Percentiles rank a stretch among this genome's conserved stretches.
Evolutionary conservation across 2,797 vertebrate species (phyloP).

Genomic region (Miopithecus talapoin): DNA sequence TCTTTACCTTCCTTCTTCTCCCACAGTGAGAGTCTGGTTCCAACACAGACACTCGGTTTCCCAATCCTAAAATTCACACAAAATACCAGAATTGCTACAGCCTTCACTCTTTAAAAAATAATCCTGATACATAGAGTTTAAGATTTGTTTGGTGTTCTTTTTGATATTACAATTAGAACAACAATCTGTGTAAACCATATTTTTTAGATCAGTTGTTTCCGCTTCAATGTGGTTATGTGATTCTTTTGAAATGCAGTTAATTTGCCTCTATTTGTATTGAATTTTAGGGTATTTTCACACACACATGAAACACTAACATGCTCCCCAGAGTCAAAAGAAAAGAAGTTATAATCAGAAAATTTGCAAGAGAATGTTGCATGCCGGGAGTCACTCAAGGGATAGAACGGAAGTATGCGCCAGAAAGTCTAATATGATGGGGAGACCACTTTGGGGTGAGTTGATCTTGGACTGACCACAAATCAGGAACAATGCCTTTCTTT

Average conservation of each 20-base stretch:
- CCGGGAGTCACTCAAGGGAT: accelerated
- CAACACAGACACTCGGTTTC: neutral
- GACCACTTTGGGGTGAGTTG: too few species aligned
- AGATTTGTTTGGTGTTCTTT: neutral
- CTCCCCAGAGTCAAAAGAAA: neutral
- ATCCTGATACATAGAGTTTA: neutral
- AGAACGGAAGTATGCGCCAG: neutral
- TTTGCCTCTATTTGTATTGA: neutral
- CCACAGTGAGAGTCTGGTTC: neutral
- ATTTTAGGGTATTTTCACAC: neutral
- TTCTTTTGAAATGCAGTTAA: neutral
- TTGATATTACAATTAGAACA: neutral
- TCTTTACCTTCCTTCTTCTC: neutral
- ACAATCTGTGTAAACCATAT: neutral
- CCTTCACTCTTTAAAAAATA: neutral
- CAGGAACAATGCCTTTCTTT: neutral
- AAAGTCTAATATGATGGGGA: too few species aligned
- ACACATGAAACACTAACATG: neutral
- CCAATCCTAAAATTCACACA: neutral
- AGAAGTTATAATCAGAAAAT: neutral
- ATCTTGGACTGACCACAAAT: neutral
- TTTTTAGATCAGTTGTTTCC: neutral
- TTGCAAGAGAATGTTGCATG: neutral
- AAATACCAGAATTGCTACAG: neutral
- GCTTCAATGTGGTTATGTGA: neutral